Conservation (phyloP, 2,888 invertebrate species). For the Ommatoiulus sabulosus region DNA sequence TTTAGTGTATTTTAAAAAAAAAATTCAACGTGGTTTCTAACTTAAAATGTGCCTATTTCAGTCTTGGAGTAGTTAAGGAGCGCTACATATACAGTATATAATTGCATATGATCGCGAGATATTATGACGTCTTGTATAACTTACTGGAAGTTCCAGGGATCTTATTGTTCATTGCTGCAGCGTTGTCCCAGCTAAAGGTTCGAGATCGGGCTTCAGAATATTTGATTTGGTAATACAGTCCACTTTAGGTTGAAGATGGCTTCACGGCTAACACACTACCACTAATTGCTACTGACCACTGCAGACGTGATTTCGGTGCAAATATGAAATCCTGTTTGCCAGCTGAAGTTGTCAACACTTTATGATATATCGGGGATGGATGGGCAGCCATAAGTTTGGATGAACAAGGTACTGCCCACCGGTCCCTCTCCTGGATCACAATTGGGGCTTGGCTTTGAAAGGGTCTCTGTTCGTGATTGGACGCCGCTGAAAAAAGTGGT, state of each 20-base stretch:
- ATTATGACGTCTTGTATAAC: background rate
- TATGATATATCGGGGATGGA: background rate
- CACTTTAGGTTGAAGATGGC: conserved; percentile 2
- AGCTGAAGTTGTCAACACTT: background rate
- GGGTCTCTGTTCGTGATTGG: conserved; percentile 42
- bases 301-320: background rate
- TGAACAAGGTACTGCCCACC: background rate
- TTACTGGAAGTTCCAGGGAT: conserved; percentile 57
- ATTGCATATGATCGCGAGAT: too few relatives aligned
- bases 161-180: conserved; percentile 52
- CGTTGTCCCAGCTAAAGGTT: conserved; percentile 1
- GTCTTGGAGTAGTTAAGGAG: too few relatives aligned
- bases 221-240: conserved; percentile 2
- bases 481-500: background rate
- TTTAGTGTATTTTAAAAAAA: too few relatives aligned
- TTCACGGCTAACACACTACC: background rate
- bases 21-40: too few relatives aligned
- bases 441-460: conserved; percentile 39
- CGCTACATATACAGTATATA: too few relatives aligned
- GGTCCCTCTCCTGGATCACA: conserved; percentile 29
- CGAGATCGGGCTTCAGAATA: background rate
- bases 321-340: background rate
- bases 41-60: too few relatives aligned
- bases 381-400: conserved; percentile 17
- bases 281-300: background rate